A percentile compares a stretch with the other conserved stretches of the same genome.
phyloP scores from a whole-genome alignment of 2,797 vertebrate genomes.

The Pithecia hirsuta region DNA sequence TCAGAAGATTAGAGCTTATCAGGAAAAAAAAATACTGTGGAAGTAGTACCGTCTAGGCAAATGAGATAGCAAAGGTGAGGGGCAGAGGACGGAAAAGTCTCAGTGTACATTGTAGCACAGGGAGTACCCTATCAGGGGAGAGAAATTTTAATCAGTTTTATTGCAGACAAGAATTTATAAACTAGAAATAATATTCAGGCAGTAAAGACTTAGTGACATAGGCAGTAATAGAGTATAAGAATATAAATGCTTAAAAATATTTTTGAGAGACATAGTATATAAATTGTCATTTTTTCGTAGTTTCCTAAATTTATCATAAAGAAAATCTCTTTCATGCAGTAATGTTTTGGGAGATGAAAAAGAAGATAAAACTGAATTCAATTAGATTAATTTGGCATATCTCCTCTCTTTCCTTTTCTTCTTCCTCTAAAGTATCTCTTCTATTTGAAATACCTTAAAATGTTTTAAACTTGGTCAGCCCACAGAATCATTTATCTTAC shows the following conservation, averaged over 20 bases:
- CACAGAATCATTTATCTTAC: conserved; percentile 31
- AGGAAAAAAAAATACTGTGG: neutral
- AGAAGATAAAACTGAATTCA: conserved; percentile 53
- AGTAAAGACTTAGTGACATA: neutral
- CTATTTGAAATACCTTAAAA: neutral
- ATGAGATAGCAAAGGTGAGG: neutral
- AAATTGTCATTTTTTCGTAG: neutral
- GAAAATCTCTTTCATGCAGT: neutral
- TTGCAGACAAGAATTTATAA: neutral
- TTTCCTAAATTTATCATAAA: neutral
- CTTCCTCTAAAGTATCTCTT: neutral
- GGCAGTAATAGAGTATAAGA: neutral
- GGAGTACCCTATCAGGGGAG: neutral
- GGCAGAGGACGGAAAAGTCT: neutral
- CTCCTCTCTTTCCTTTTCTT: neutral
- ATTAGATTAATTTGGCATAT: conserved; percentile 50
- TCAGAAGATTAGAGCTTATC: neutral
- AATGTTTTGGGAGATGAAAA: neutral
- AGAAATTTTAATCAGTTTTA: neutral
- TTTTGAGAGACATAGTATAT: neutral
- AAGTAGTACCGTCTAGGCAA: neutral
- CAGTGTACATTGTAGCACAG: neutral
- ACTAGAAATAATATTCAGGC: neutral
- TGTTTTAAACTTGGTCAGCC: neutral
- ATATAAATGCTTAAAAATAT: neutral